Conservation (phyloP, 2,888 invertebrate species). For the Aethes cnicana region DNA sequence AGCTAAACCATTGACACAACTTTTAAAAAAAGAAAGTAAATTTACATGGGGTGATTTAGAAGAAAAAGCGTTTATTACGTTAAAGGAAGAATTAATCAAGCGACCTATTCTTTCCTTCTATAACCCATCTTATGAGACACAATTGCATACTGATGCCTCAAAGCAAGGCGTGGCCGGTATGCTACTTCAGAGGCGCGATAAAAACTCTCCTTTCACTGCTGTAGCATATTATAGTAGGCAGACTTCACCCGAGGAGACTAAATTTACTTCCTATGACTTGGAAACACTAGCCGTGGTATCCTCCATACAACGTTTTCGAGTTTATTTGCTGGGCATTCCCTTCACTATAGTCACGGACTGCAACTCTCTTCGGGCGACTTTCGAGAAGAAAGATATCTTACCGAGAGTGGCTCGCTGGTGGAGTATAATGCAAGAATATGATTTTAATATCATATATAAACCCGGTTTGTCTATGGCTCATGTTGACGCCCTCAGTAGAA, state of each 20-base stretch:
- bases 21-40: constrained; percentile 5
- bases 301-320: constrained; percentile 37
- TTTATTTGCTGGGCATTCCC: constrained; percentile 37
- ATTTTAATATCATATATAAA: constrained; percentile 45
- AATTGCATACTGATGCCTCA: constrained; percentile 17
- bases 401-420: constrained; percentile 49
- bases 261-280: constrained; percentile 37
- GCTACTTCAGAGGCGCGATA: not conserved
- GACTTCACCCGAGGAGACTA: not conserved
- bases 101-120: constrained; percentile 4
- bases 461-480: constrained; percentile 43
- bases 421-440: constrained; percentile 44
- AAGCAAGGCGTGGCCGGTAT: constrained; percentile 11
- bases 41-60: constrained; percentile 22
- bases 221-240: constrained; percentile 5
- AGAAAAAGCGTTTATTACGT: constrained; percentile 8
- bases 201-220: not conserved
- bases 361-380: constrained; percentile 40
- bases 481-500: constrained; percentile 48
- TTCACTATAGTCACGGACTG: constrained; percentile 43
- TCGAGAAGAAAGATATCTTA: constrained; percentile 41
- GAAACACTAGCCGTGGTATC: constrained; percentile 38
- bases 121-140: constrained; percentile 1
- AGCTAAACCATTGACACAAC: constrained; percentile 18
- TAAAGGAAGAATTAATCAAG: constrained; percentile 4